Evolutionary conservation across 1,140 invertebrate species (phyloP).

Genomic region (Brachionus angularis): DNA sequence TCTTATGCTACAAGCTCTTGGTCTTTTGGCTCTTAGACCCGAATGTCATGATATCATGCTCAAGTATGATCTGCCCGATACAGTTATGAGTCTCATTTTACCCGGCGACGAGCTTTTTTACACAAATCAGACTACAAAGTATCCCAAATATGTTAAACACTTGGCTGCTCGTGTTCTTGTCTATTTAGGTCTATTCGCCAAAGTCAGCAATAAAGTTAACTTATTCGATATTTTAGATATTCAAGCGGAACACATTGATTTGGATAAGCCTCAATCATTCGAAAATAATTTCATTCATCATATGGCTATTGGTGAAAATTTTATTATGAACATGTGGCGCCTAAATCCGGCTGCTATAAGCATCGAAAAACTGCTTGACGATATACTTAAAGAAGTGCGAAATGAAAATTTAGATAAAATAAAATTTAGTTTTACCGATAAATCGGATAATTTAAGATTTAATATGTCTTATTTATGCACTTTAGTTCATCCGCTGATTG

Average conservation of each 20-base stretch:
- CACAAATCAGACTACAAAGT: conserved; percentile 69
- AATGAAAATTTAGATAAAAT: conserved; percentile 6
- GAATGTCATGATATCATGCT: conserved; percentile 62
- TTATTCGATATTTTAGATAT: conserved; percentile 57
- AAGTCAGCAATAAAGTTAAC: conserved; percentile 61
- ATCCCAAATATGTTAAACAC: conserved; percentile 69
- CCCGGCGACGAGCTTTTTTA: conserved; percentile 73
- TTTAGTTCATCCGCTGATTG: conserved; percentile 63
- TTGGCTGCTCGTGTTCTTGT: conserved; percentile 68
- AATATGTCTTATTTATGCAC: conserved; percentile 60
- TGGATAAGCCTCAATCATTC: conserved; percentile 27
- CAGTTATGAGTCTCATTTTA: conserved; percentile 66
- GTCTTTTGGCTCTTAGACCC: conserved; percentile 64
- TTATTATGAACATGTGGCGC: background rate
- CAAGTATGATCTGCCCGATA: conserved; percentile 65
- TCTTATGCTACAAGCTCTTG: conserved; percentile 66
- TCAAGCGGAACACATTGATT: conserved; percentile 9
- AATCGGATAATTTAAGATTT: background rate
- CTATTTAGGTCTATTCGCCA: conserved; percentile 62
- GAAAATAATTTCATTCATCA: conserved; percentile 43
- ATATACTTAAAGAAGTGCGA: conserved; percentile 29
- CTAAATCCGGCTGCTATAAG: conserved; percentile 11
- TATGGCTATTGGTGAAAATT: conserved; percentile 44
- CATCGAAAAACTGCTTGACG: conserved; percentile 40
- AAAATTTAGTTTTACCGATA: conserved; percentile 8